Percentiles rank a stretch among this genome's conserved stretches.
Conservation (phyloP, 2,797 vertebrate species). For the Brotula barbata region DNA sequence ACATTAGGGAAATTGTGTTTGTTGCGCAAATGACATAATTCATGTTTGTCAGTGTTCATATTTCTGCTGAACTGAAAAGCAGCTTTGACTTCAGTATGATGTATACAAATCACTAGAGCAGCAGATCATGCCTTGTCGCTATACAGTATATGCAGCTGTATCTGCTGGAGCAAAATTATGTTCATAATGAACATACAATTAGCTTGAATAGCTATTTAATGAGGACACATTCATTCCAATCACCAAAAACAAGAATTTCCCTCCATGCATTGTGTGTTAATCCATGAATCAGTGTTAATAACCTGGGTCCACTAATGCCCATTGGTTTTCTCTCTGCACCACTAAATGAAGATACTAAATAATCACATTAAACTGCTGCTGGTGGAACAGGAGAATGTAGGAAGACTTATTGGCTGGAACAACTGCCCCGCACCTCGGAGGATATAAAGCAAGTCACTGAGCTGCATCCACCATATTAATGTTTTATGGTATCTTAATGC, state of each 20-base stretch:
- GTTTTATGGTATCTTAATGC: constrained; percentile 47
- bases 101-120: too few species aligned
- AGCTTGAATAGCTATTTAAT: constrained; percentile 61
- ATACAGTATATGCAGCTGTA: constrained; percentile 31
- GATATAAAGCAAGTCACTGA: constrained; percentile 53
- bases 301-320: constrained; percentile 60
- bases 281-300: constrained; percentile 63
- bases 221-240: constrained; percentile 47
- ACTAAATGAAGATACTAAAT: constrained; percentile 72
- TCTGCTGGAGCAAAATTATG: constrained; percentile 55
- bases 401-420: constrained; percentile 61
- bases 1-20: constrained; percentile 12
- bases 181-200: constrained; percentile 44
- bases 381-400: constrained; percentile 36
- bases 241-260: constrained; percentile 48
- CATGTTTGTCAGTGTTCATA: constrained; percentile 31
- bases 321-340: constrained; percentile 58
- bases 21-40: constrained; percentile 28
- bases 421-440: constrained; percentile 40
- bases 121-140: constrained; percentile 39
- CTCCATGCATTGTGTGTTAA: constrained; percentile 46
- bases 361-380: constrained; percentile 61
- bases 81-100: constrained; percentile 32
- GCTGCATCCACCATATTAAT: constrained; percentile 36
- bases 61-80: constrained; percentile 29